Base-by-base conservation (phyloP, 2,797 vertebrate genomes). In the Scolopax bukidnonensis region DNA sequence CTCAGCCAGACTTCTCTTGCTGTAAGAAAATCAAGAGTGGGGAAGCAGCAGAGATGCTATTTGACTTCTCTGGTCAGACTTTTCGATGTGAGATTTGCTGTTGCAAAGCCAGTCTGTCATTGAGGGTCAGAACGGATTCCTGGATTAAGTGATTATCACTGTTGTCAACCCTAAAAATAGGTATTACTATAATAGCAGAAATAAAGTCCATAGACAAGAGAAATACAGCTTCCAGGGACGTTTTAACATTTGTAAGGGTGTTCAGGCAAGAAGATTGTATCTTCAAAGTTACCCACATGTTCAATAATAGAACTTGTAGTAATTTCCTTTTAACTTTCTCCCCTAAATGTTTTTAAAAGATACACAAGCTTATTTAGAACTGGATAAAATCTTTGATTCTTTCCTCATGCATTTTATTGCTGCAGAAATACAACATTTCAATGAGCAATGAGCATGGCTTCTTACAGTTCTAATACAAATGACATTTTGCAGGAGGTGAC, bases 121-220 rank as follows among this genome's bases (percentile, higher is more conserved):
- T 89, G 38, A 48, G 89, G 87, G 63, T 89, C 69, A 96, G 84
- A 61, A 85, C 68, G 69, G 89, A 61, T 92, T 84, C 78, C 40
- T 95, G 95, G 93, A 95, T 97, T 94, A 97, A 92, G 90, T 81
- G 95, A 95, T 96, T 96, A 89, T 85, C 71, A 16, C 56, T 92
- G 78, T 64, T 92, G 48, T 65, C 78, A 65, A 21, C 30, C 33
- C 69, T 96, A 93, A 93, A 96, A 93, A 94, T 94, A 96, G 91
- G 24, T 40, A 40, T 3, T 76, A 36, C 36, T 65, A 5, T 69
- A 61, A 47, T 63, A 73, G 76, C 61, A 56, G 59, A 79, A 95
- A 43, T n/a, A n/a, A 80, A 27, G 65, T 61, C 54, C 32, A 36
- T 17, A 43, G 57, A 41, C n/a, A 45, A 84, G 54, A n/a, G 17